A percentile compares a stretch with the other conserved stretches of the same genome.
These are phyloP conservation scores for Megalops cyprinoides DNA, from an alignment of 2,797 vertebrate species.

Conservation along the genomic window DNA sequence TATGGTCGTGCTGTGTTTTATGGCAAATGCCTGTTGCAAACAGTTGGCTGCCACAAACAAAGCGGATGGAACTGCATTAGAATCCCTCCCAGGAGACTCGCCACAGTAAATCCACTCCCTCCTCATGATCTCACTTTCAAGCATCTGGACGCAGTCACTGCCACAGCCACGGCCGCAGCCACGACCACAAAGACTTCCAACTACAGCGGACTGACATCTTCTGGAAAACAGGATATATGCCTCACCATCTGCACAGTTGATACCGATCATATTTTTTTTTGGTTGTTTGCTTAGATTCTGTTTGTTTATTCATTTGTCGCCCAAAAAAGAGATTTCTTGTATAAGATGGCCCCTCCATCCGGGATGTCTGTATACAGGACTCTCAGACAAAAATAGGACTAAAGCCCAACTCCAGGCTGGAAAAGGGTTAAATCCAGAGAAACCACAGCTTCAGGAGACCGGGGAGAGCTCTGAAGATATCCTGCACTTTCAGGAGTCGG, in stretches of 20 bases:
- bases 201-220: neutral
- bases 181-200: neutral
- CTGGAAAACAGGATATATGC: neutral
- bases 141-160: slow-evolving; percentile 24
- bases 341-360: slow-evolving; percentile 20
- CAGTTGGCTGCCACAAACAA: slow-evolving; percentile 23
- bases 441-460: slow-evolving; percentile 19
- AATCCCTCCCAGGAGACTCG: slow-evolving; percentile 9
- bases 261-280: neutral
- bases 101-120: neutral
- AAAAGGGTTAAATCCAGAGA: slow-evolving; percentile 29
- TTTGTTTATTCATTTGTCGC: slow-evolving; percentile 19
- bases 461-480: neutral
- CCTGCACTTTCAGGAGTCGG: slow-evolving; percentile 19
- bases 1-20: neutral
- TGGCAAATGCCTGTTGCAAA: slow-evolving; percentile 31
- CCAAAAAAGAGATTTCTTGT: slow-evolving; percentile 17
- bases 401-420: slow-evolving; percentile 22
- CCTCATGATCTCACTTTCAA: neutral
- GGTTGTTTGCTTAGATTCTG: slow-evolving; percentile 1
- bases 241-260: neutral
- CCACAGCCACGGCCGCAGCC: neutral
- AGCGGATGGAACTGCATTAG: slow-evolving; percentile 27
- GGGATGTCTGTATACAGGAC: slow-evolving; percentile 23
- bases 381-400: slow-evolving; percentile 18